Conservation (phyloP, 2,113 vertebrate species). For the Genyomyrus donnyi region DNA sequence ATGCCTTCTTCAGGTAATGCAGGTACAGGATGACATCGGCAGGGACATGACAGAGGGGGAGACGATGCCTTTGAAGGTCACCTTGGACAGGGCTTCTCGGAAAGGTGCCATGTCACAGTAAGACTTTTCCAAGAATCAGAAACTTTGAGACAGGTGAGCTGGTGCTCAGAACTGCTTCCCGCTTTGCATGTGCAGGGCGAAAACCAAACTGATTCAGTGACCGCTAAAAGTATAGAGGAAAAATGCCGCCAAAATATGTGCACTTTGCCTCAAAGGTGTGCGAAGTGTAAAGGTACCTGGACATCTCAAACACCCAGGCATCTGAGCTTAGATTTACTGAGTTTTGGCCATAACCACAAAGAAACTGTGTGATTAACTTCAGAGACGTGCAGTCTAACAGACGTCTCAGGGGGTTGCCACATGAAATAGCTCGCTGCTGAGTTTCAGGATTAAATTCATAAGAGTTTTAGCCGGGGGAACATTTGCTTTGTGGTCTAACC, state of each 20-base stretch:
- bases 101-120: neutral
- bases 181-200: neutral
- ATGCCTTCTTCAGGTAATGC: neutral
- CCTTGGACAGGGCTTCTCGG: constrained; percentile 22
- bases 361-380: constrained; percentile 26
- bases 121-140: neutral
- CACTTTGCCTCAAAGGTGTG: neutral
- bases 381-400: constrained; percentile 12
- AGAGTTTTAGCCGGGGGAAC: neutral
- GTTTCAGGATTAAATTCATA: neutral
- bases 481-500: constrained; percentile 12
- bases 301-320: neutral
- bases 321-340: neutral
- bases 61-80: neutral
- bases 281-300: neutral
- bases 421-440: constrained; percentile 31
- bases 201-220: neutral
- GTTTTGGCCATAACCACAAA: too few relatives aligned
- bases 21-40: neutral
- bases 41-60: neutral
- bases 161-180: neutral
- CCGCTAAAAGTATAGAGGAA: neutral
- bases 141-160: neutral
- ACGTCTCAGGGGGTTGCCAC: constrained; percentile 29
- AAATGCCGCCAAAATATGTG: neutral